Base-by-base conservation (phyloP, 2,113 vertebrate genomes). In the Amphiprion ocellaris region DNA sequence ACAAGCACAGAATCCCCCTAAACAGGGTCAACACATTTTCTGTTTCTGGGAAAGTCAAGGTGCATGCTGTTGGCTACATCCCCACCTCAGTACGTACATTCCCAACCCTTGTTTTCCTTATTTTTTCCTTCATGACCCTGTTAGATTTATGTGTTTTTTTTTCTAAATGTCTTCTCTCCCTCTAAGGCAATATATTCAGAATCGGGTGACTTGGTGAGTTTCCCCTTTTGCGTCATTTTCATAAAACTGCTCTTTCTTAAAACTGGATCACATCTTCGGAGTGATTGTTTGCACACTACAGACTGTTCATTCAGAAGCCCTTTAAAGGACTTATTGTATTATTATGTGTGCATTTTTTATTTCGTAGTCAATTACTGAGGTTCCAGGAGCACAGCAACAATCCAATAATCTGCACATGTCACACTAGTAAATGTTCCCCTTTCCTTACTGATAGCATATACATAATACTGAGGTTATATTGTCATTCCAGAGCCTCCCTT, bases 21-120 rank as follows among this genome's bases (percentile, higher is more conserved):
- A 92, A 93, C 83, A 95, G 86, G 85, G 93, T 98, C 37, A 94
- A 99, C 92, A 98, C 97, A 0, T 94, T 98, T 86, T 96, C 96
- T 58, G 94, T 99, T 88, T 96, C 90, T 52, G 98, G 98, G 89
- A 95, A 94, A 55, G 97, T 99, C 78, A 89, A 88, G 49, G 90
- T 99, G 30, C 91, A 94, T 41, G 95, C 94, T 0, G 76, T 99
- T 62, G 95, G 94, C 41, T 97, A 97, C 83, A 89, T 96, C 88
- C 94, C 93, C 81, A 94, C 93, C 86, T 93, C 94, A 56, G 98
- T 99, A 88, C 95, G 96, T 90, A 41, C 21, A 8, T 46, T 55
- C 3, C 10, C 15, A 5, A 50, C 10, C 8, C 0, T 44, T 1
- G 2, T 30, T 33, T 50, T 30, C 17, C 8, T 5, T 19, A 21